These are phyloP conservation scores for Congeria kusceri DNA, from an alignment of 2,888 invertebrate species.

Conservation along the genomic window DNA sequence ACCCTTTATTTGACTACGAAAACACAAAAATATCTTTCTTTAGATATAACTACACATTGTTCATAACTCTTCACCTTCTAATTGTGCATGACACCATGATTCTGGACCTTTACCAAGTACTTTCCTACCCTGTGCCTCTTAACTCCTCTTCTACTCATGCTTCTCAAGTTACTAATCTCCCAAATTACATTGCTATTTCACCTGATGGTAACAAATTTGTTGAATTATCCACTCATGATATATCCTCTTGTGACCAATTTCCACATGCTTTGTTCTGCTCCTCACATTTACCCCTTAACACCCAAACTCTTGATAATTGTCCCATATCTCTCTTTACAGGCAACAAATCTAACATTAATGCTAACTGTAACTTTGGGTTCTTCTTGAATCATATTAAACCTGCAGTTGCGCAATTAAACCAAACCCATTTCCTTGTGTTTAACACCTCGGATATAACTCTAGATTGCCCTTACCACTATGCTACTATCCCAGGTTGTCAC, in stretches of 20 bases:
- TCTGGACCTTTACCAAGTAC: slow-evolving; percentile 5
- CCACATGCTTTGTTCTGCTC: not conserved
- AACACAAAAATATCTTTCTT: too few relatives aligned
- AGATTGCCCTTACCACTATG: not conserved
- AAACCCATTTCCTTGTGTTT: slow-evolving; percentile 17
- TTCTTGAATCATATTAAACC: slow-evolving; percentile 6
- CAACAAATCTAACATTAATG: slow-evolving; percentile 15
- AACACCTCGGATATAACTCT: slow-evolving; percentile 7
- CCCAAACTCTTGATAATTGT: not conserved
- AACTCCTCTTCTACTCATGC: slow-evolving; percentile 20
- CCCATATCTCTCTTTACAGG: not conserved
- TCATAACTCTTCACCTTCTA: too few relatives aligned
- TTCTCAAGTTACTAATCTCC: slow-evolving; percentile 8
- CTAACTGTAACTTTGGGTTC: slow-evolving; percentile 23
- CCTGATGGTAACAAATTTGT: not conserved
- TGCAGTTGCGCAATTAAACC: slow-evolving; percentile 2
- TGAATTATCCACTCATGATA: not conserved
- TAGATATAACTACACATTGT: too few relatives aligned
- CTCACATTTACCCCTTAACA: slow-evolving; percentile 16
- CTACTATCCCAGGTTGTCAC: slow-evolving; percentile 28
- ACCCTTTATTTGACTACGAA: too few relatives aligned
- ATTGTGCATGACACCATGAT: too few relatives aligned
- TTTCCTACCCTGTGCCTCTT: slow-evolving; percentile 23
- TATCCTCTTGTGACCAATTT: not conserved
- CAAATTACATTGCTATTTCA: slow-evolving; percentile 5